These are phyloP conservation scores for Ciona savignyi DNA, from an alignment of 23 tunicate species.

Conservation along the genomic window DNA sequence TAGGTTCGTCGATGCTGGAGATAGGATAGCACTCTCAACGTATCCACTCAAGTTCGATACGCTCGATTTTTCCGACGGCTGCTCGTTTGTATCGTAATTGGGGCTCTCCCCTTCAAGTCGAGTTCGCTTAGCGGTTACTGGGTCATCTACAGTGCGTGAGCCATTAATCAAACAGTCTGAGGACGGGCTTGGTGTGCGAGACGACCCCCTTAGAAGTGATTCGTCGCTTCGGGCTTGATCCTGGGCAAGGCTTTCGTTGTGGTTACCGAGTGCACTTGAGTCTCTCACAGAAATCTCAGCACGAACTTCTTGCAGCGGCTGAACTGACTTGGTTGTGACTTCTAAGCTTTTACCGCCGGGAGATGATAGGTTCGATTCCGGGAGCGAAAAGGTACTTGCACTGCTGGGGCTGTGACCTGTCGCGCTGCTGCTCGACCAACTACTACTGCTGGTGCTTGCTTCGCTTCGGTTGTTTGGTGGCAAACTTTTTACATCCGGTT, in stretches of 20 bases:
- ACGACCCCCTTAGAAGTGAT: not conserved
- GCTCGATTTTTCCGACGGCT: not conserved
- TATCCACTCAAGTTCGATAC: constrained; percentile 30
- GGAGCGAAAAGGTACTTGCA: constrained; percentile 25
- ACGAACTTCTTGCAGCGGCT: not conserved
- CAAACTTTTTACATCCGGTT: not conserved
- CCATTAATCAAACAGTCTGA: not conserved
- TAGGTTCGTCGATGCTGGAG: constrained; percentile 12
- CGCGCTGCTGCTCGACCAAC: constrained; percentile 27
- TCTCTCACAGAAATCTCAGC: not conserved
- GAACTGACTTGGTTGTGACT: not conserved
- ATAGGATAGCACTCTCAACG: constrained; percentile 44
- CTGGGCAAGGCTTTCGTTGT: not conserved
- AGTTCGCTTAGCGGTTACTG: not conserved
- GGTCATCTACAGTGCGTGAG: not conserved
- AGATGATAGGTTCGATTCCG: constrained; percentile 6
- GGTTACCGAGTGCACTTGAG: not conserved
- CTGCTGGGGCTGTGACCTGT: constrained; percentile 51
- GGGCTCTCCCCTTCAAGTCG: not conserved
- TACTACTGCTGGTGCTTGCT: constrained; percentile 35
- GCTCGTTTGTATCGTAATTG: not conserved
- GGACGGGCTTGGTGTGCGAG: not conserved
- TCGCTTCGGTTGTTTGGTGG: constrained; percentile 7
- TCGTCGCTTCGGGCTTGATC: not conserved
- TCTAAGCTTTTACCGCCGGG: not conserved